Percentiles rank a stretch among this genome's conserved stretches.
These are phyloP conservation scores for Tachina fera DNA, from an alignment of 2,888 invertebrate genomes.

Conservation along the genomic window DNA sequence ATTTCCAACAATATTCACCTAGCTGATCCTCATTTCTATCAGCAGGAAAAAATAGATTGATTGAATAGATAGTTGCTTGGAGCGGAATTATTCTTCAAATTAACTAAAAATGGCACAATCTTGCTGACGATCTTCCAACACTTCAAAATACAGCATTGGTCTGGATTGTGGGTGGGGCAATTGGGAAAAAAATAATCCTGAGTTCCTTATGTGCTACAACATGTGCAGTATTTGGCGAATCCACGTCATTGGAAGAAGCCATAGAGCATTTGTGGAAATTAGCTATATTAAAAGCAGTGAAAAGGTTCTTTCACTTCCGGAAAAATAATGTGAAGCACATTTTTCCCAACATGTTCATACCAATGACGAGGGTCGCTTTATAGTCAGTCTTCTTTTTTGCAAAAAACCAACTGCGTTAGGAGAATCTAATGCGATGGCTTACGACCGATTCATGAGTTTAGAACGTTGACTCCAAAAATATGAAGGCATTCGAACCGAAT, in stretches of 20 bases:
- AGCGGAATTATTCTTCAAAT: background rate
- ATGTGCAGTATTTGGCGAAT: too few relatives aligned
- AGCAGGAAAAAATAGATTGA: background rate
- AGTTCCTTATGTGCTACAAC: background rate
- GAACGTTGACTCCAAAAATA: background rate
- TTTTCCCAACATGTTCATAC: background rate
- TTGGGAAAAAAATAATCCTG: too few relatives aligned
- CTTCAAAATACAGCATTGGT: too few relatives aligned
- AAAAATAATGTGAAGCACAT: too few relatives aligned
- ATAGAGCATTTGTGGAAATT: too few relatives aligned
- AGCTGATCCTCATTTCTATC: constrained; percentile 1
- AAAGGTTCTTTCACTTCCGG: too few relatives aligned
- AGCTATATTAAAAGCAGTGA: background rate
- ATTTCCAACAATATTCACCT: too few relatives aligned
- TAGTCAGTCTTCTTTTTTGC: background rate
- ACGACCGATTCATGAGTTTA: background rate
- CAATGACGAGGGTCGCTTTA: background rate
- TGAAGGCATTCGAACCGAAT: background rate
- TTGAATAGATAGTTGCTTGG: background rate
- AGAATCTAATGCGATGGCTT: background rate
- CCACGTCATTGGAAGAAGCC: background rate
- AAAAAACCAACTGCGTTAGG: background rate
- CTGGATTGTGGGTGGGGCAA: too few relatives aligned
- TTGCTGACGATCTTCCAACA: too few relatives aligned
- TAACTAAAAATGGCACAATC: background rate